Evolutionary conservation across 2,888 invertebrate genomes (phyloP), one percentile per base, ranked within the genome.

Genomic region (Byasa hedistus): DNA sequence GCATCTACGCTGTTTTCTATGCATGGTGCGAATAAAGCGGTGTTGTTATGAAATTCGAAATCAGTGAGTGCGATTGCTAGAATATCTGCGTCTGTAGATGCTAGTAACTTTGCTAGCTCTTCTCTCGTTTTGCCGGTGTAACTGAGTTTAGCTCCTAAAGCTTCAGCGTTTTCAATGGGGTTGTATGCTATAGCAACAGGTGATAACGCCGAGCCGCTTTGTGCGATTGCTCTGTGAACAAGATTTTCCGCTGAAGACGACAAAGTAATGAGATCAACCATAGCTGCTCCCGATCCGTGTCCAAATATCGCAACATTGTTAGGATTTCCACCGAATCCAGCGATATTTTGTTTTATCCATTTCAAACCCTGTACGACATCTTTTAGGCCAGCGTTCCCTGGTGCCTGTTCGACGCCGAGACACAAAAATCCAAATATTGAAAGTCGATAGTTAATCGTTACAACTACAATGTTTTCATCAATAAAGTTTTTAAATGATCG

Each of bases 351-450:
- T 72, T 94, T 92, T 0, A 96, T 91, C 96, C 96, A 96, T 70
- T 92, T 82, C 64, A 98, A 85, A 0, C 96, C 97, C 86, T 96
- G 92, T 69, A 95, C 93, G 70, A 98, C 96, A 80, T 98, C 98
- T 80, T 95, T 94, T 27, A 98, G 83, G 0, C 98, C 98, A 71
- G 96, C 94, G 80, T 98, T 98, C 0, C 98, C 98, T 0, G 96
- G 94, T 1, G 94, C 94, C 72, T 93, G 93, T 10, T 82, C 71
- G 0, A 89, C 91, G 19, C 93, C 93, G 62, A 94, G 80, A 68
- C 93, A 93, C 32, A 95, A 91, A 82, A 95, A 95, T 36, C 95
- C 96, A 72, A 96, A 96, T 36, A 96, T 93, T 56, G 96, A 96
- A n/a, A 94, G 87, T 56, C 96, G 89, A 78, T 95, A 96, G 78